A percentile compares a stretch with the other conserved stretches of the same genome.
Conservation (phyloP, 1,140 invertebrate genomes). For the Pectinophora gossypiella region DNA sequence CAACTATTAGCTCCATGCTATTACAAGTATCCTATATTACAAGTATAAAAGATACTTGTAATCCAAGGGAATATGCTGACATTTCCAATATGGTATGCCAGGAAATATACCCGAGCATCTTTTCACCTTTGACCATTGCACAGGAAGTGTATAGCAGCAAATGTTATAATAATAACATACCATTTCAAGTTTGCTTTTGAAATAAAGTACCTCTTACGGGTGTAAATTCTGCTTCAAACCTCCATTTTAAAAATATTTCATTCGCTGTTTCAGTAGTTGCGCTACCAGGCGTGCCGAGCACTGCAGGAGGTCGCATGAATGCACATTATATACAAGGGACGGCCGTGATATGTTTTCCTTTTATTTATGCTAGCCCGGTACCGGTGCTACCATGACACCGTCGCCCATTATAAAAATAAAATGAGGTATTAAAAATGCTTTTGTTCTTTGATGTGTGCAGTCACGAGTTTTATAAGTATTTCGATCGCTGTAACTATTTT, state of each 20-base stretch:
- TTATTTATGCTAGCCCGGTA: conserved; percentile 44
- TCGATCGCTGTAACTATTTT: neutral
- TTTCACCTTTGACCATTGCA: neutral
- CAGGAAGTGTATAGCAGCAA: neutral
- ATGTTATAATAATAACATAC: neutral
- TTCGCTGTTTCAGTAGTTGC: conserved; percentile 44
- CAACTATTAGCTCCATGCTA: too few species aligned
- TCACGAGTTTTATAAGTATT: neutral
- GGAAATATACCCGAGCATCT: too few species aligned
- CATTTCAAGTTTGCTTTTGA: neutral
- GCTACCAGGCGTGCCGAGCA: conserved; percentile 34
- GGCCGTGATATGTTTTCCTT: conserved; percentile 40
- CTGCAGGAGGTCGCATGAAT: conserved; percentile 44
- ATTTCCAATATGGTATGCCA: too few species aligned
- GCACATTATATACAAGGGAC: conserved; percentile 40
- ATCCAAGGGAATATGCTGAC: too few species aligned
- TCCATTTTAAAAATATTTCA: conserved; percentile 40
- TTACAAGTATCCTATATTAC: too few species aligned
- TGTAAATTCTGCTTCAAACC: conserved; percentile 23
- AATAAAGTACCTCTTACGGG: neutral
- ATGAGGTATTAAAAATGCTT: conserved; percentile 3
- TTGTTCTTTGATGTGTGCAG: neutral
- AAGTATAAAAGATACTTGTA: too few species aligned
- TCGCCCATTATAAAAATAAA: conserved; percentile 16
- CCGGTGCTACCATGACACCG: conserved; percentile 23